Conservation (phyloP, 2,797 vertebrate species). For the Syndactyla subalaris region DNA sequence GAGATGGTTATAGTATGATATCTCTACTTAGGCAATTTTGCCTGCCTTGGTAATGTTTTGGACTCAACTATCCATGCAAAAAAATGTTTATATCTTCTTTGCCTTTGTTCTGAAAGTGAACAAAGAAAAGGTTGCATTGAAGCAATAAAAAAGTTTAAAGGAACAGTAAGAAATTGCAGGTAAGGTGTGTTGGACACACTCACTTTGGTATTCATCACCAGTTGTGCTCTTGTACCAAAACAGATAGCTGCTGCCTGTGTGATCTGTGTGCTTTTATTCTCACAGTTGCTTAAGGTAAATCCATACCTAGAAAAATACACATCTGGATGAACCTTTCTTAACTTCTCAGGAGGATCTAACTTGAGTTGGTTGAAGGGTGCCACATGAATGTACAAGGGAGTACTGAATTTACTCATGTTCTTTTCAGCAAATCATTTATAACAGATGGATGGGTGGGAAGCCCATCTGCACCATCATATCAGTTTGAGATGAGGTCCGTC, state of each 20-base stretch:
- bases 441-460: conserved; percentile 68
- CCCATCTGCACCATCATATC: conserved; percentile 52
- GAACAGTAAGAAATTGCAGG: neutral
- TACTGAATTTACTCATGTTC: conserved; percentile 29
- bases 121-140: neutral
- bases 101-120: neutral
- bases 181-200: neutral
- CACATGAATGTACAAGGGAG: neutral
- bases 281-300: neutral
- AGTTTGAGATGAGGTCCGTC: conserved; percentile 37
- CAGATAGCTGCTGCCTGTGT: neutral
- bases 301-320: neutral
- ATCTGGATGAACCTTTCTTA: neutral
- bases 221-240: neutral
- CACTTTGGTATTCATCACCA: neutral
- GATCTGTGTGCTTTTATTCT: neutral
- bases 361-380: neutral
- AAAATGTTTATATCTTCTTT: neutral
- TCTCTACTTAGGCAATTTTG: neutral
- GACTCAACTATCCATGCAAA: neutral
- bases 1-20: neutral
- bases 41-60: neutral
- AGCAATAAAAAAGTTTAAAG: neutral
- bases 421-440: conserved; percentile 10
- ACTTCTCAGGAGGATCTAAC: neutral